Evolutionary conservation across 1,140 invertebrate species (phyloP).

Genomic region (Drosophila pseudoananassae): DNA sequence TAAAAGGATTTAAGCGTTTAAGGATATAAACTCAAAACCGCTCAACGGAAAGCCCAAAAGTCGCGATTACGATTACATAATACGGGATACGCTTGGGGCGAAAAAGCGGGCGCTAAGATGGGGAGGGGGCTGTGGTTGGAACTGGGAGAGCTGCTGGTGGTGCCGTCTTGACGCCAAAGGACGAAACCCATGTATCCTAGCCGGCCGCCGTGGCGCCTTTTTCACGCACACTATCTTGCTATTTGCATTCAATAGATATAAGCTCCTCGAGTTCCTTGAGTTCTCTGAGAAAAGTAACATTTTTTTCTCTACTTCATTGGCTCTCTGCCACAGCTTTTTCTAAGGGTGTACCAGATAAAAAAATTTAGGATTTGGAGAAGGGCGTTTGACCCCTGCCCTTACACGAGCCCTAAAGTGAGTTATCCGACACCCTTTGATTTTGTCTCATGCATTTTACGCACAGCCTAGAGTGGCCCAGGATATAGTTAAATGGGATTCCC

Average conservation of each 20-base stretch:
- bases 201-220: conserved; percentile 74
- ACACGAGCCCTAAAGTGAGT: neutral
- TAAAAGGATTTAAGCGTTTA: conserved; percentile 32
- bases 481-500: conserved; percentile 11
- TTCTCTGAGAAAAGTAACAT: conserved; percentile 19
- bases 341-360: neutral
- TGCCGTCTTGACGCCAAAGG: conserved; percentile 40
- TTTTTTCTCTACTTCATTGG: conserved; percentile 51
- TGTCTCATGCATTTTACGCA: neutral
- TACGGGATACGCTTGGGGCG: conserved; percentile 22
- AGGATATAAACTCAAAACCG: conserved; percentile 3
- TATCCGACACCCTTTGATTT: neutral
- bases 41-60: conserved; percentile 30
- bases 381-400: conserved; percentile 4
- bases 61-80: conserved; percentile 73
- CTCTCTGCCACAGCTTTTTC: conserved; percentile 44
- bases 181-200: conserved; percentile 28
- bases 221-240: conserved; percentile 23
- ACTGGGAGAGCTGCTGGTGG: conserved; percentile 36
- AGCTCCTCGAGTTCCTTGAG: conserved; percentile 21
- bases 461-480: neutral
- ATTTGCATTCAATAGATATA: conserved; percentile 53
- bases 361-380: neutral
- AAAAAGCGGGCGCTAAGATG: conserved; percentile 5
- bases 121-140: neutral